Evolutionary conservation across 2,888 invertebrate species (phyloP).

Genomic region (Lasioglossum villosulum): DNA sequence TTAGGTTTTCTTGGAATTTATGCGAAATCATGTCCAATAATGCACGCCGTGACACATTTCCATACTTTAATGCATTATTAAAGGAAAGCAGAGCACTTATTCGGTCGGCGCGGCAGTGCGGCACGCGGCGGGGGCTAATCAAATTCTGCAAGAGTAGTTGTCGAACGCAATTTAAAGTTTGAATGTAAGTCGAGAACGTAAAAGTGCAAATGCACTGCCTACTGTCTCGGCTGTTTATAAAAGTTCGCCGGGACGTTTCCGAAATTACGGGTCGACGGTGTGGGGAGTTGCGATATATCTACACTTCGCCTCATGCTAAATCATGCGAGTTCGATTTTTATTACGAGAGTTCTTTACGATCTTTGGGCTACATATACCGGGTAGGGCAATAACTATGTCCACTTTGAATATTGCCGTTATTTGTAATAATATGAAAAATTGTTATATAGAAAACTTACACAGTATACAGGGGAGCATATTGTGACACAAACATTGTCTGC

Average conservation of each 20-base stretch:
- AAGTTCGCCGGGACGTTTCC: constrained; percentile 18
- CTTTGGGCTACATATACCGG: neutral
- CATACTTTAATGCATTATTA: constrained; percentile 11
- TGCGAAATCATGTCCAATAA: constrained; percentile 7
- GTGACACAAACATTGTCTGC: too few species aligned
- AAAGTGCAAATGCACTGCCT: constrained; percentile 39
- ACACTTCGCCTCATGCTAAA: neutral
- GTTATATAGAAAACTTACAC: too few species aligned
- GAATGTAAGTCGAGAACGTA: constrained; percentile 22
- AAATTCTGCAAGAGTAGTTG: constrained; percentile 41
- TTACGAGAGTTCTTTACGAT: neutral
- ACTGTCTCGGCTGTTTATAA: constrained; percentile 2
- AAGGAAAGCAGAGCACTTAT: constrained; percentile 30
- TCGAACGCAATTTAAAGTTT: constrained; percentile 49
- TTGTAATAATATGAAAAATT: too few species aligned
- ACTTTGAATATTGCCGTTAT: too few species aligned
- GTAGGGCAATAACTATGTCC: too few species aligned
- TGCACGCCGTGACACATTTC: neutral
- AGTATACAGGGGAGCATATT: too few species aligned
- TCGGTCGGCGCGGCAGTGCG: neutral
- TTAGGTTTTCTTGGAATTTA: neutral
- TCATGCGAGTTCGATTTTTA: constrained; percentile 4
- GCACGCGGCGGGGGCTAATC: constrained; percentile 12
- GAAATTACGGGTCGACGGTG: constrained; percentile 33
- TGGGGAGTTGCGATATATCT: neutral